phyloP scores from a whole-genome alignment of 2,888 invertebrate species.

The Dasypogon diadema region DNA sequence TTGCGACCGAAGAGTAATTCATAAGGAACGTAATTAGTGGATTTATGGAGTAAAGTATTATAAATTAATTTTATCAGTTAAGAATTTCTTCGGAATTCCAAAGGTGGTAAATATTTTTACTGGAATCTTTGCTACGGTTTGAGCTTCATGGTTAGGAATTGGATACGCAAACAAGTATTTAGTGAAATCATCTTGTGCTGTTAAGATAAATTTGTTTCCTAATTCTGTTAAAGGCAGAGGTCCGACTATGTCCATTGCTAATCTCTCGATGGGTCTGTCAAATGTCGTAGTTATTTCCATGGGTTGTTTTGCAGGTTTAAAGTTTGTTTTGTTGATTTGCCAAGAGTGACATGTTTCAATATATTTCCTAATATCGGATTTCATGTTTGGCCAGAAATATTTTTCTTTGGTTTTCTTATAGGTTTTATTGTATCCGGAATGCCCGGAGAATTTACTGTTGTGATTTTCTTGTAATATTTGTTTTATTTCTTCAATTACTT shows the following conservation, averaged over 20 bases:
- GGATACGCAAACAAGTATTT: no score
- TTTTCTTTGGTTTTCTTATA: constrained; percentile 45
- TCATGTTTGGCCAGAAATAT: constrained; percentile 54
- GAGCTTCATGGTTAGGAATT: no score
- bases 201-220: no score
- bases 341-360: constrained; percentile 27
- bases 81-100: constrained; percentile 39
- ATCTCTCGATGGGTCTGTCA: no score
- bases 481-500: no score
- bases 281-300: no score
- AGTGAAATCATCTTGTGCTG: no score
- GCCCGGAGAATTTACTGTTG: constrained; percentile 52
- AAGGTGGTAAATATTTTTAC: constrained; percentile 10
- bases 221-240: no score
- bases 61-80: constrained; percentile 37
- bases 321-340: background rate
- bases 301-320: background rate
- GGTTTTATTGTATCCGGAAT: constrained; percentile 52
- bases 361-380: constrained; percentile 49
- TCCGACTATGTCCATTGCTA: no score
- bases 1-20: constrained; percentile 29
- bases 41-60: constrained; percentile 30
- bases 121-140: no score
- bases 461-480: no score
- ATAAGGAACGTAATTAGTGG: constrained; percentile 34